Conservation (phyloP, 2,797 vertebrate species). For the Enteromius unitaeniatus region DNA sequence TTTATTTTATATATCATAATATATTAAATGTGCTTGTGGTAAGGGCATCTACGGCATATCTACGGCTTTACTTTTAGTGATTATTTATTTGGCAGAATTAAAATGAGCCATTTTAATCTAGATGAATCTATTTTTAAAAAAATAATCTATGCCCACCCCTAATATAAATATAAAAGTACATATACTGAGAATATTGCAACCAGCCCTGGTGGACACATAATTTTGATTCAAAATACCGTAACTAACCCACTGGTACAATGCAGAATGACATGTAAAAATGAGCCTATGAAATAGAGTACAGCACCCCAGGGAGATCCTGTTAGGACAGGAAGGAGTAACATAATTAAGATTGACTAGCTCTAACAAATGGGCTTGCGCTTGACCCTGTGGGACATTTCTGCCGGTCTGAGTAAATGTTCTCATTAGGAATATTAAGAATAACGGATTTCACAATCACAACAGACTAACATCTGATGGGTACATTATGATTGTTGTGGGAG, state of each 20-base stretch:
- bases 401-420: conserved; percentile 56
- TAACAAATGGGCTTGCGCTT: conserved; percentile 50
- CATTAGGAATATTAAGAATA: conserved; percentile 60
- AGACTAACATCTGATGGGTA: conserved; percentile 44
- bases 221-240: not conserved
- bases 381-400: conserved; percentile 53
- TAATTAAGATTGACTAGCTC: conserved; percentile 64
- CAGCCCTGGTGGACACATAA: not conserved
- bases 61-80: too few relatives aligned
- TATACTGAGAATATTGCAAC: not conserved
- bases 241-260: not conserved
- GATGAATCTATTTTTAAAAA: too few relatives aligned
- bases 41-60: too few relatives aligned
- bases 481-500: conserved; percentile 53
- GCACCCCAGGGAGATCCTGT: conserved; percentile 35
- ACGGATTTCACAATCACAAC: conserved; percentile 48
- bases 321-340: conserved; percentile 20
- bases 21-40: too few relatives aligned
- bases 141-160: too few relatives aligned
- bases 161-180: not conserved
- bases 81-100: too few relatives aligned
- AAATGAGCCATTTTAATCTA: too few relatives aligned
- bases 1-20: too few relatives aligned
- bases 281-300: conserved; percentile 50
- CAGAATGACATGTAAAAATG: conserved; percentile 28